phyloP scores from a whole-genome alignment of 2,888 invertebrate species.

The Chrysolina haemoptera region DNA sequence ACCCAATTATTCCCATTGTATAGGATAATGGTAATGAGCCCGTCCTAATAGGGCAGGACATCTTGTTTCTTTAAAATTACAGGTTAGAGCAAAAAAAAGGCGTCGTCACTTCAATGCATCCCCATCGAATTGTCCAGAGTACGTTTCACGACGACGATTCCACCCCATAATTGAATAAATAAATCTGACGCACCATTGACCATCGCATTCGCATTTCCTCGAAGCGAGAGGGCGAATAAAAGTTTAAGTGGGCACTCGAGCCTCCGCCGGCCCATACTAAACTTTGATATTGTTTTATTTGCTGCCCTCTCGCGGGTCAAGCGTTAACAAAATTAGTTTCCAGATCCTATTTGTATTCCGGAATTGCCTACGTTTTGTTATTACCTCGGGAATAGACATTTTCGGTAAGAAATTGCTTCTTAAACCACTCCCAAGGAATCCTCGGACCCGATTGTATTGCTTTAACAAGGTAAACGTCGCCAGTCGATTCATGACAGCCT shows the following conservation, averaged over 20 bases:
- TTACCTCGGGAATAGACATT: constrained; percentile 64
- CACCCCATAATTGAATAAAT: constrained; percentile 32
- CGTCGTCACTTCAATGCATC: neutral
- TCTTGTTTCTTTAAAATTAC: no score
- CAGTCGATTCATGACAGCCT: constrained; percentile 18
- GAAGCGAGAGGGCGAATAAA: constrained; percentile 53
- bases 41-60: no score
- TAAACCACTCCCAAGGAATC: constrained; percentile 48
- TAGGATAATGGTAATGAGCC: no score
- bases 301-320: constrained; percentile 68
- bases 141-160: neutral
- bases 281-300: constrained; percentile 71
- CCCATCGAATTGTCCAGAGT: neutral
- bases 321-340: constrained; percentile 69
- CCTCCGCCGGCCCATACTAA: constrained; percentile 66
- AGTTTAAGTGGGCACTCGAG: constrained; percentile 61
- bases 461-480: constrained; percentile 32
- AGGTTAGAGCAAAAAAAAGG: neutral
- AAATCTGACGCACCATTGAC: constrained; percentile 36
- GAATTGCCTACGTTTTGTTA: constrained; percentile 66
- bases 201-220: constrained; percentile 23
- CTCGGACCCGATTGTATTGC: constrained; percentile 29
- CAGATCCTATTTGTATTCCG: constrained; percentile 70
- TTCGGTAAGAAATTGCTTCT: constrained; percentile 61
- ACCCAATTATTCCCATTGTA: no score